Conservation (phyloP, 2,888 invertebrate species). For the Dromius quadrimaculatus region DNA sequence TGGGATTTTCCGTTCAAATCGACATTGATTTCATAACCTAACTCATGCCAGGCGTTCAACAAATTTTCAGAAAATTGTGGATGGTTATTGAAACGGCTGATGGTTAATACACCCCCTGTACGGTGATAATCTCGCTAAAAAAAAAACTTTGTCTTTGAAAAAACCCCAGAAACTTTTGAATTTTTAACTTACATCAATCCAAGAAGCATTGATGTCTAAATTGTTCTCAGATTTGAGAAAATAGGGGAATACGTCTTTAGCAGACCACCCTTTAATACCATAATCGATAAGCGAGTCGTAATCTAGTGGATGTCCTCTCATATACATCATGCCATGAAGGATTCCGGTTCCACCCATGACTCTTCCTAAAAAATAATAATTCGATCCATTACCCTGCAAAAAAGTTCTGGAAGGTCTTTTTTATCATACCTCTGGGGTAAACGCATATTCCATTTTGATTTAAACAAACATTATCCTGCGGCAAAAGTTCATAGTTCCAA, state of each 20-base stretch:
- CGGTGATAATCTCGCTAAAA: slow-evolving; percentile 37
- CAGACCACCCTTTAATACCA: slow-evolving; percentile 51
- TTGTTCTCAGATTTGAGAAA: slow-evolving; percentile 53
- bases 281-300: slow-evolving; percentile 32
- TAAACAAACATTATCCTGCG: slow-evolving; percentile 46
- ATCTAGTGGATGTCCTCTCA: slow-evolving; percentile 51
- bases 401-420: too few species aligned
- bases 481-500: slow-evolving; percentile 39
- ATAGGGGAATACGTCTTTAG: slow-evolving; percentile 51
- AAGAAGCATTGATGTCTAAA: slow-evolving; percentile 36
- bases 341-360: slow-evolving; percentile 52
- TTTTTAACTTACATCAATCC: slow-evolving; percentile 38
- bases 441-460: slow-evolving; percentile 40
- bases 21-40: slow-evolving; percentile 30
- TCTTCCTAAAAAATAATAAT: slow-evolving; percentile 48
- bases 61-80: slow-evolving; percentile 36
- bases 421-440: slow-evolving; percentile 50
- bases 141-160: too few species aligned
- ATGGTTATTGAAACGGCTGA: slow-evolving; percentile 38
- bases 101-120: slow-evolving; percentile 41
- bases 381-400: too few species aligned
- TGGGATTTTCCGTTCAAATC: slow-evolving; percentile 50
- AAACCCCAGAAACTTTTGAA: too few species aligned
- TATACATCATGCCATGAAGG: slow-evolving; percentile 53
- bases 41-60: slow-evolving; percentile 22